Evolutionary conservation across 2,888 invertebrate genomes (phyloP), one percentile per base, ranked within the genome.

Genomic region (Caenorhabditis panamensis): DNA sequence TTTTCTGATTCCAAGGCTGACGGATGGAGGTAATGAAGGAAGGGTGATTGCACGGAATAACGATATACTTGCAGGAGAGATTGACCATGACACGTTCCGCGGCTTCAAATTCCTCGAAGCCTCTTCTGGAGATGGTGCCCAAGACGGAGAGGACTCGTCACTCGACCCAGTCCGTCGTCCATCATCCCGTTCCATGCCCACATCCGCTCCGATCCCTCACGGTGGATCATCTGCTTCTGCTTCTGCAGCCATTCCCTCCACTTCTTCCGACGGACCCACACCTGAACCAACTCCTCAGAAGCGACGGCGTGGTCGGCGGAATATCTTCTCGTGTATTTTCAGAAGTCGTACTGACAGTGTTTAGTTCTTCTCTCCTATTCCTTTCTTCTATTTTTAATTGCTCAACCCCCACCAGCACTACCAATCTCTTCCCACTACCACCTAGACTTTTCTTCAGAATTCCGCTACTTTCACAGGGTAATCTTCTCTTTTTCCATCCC

Each of bases 181-280:
- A 4, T 75, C 75, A 0, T 66, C 66, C 16, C 59, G 75, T 2
- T 75, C 75, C 9, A 54, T 59, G 66, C 73, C 73, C 16, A 73
- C 75, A 0, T 41, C 66, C 0, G 53, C 75, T 4, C 75, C 75
- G 28, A 44, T 71, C 1, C n/a, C n/a, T 3, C 47, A 47, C 18
- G 47, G 37, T 26, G 31, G 59, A 9, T 13, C 13, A 3, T 41
- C 47, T 2, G 18, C 18, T 18, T 47, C 47, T 47, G n/a, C 47
- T 2, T 47, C 47, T 18, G 47, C 18, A 20, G 61, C 20, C 16
- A 9, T 24, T 22, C 41, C 26, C 13, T 22, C 20, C 37, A 36
- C 36, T 22, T 2, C 26, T 59, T 22, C 22, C 37, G 37, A 37
- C n/a, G 59, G 16, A 9, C 59, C 20, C 8, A 37, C 36, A 1